Evolutionary conservation across 2,113 vertebrate genomes (phyloP).

Genomic region (Rhinogobius similis): DNA sequence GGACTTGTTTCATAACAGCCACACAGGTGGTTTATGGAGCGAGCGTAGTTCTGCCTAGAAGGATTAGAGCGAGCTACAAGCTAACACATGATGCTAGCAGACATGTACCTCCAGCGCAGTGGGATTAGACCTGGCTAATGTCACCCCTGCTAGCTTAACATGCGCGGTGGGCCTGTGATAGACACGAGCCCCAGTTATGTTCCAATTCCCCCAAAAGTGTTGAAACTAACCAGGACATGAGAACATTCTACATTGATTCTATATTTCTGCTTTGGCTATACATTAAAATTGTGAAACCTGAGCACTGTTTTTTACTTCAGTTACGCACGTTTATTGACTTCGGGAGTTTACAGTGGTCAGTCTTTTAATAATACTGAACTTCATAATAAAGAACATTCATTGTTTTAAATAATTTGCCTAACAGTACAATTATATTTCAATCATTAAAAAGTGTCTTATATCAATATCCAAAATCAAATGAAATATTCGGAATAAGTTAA

Average conservation of each 20-base stretch:
- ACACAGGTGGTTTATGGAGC: neutral
- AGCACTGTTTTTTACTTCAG: no score
- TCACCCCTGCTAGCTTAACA: constrained; percentile 38
- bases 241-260: neutral
- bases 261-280: neutral
- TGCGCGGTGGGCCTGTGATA: constrained; percentile 20
- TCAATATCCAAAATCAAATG: no score
- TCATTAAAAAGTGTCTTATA: no score
- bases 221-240: neutral
- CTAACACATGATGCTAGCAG: constrained; percentile 37
- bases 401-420: no score
- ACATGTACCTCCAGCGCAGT: constrained; percentile 39
- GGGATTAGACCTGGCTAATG: constrained; percentile 65
- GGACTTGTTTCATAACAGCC: neutral
- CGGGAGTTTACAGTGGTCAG: no score
- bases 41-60: constrained; percentile 32
- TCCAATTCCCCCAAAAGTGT: constrained; percentile 25
- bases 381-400: no score
- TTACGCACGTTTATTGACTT: no score
- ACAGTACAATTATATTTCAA: no score
- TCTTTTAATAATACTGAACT: no score
- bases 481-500: no score
- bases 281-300: no score
- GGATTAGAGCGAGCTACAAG: constrained; percentile 39
- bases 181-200: constrained; percentile 16